Percentiles rank a stretch among this genome's conserved stretches.
phyloP scores from a whole-genome alignment of 2,888 invertebrate species.

The Drosophila emarginata region DNA sequence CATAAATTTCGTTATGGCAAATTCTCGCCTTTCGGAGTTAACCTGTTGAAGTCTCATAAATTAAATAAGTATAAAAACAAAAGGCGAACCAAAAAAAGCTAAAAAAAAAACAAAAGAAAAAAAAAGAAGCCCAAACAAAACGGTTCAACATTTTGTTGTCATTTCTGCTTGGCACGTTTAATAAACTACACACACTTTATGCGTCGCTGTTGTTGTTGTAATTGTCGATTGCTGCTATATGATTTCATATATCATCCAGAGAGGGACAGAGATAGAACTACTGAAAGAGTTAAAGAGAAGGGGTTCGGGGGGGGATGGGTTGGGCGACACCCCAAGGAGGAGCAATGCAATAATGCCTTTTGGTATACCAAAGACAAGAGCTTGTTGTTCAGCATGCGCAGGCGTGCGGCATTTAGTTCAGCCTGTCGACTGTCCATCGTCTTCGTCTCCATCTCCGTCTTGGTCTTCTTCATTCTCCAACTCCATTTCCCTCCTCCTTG shows the following conservation, averaged over 20 bases:
- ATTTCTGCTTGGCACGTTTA: slow-evolving; percentile 61
- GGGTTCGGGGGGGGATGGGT: background rate
- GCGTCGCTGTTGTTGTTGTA: slow-evolving; percentile 35
- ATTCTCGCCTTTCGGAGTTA: slow-evolving; percentile 15
- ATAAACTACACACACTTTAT: slow-evolving; percentile 70
- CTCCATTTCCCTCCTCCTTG: background rate
- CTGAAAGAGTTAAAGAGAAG: background rate
- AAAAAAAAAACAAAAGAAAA: background rate
- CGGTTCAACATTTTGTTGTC: slow-evolving; percentile 58
- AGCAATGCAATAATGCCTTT: slow-evolving; percentile 18
- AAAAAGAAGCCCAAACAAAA: slow-evolving; percentile 31
- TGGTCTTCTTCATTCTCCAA: background rate
- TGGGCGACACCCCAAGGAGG: slow-evolving; percentile 27
- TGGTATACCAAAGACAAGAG: background rate
- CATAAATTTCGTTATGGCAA: slow-evolving; percentile 16
- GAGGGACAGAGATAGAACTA: background rate
- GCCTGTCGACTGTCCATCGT: slow-evolving; percentile 61
- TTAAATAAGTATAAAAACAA: slow-evolving; percentile 12
- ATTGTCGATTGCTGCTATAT: slow-evolving; percentile 72
- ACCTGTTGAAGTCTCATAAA: slow-evolving; percentile 16
- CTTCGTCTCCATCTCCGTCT: background rate
- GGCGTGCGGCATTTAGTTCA: slow-evolving; percentile 78
- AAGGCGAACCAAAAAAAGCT: background rate
- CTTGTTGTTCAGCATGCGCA: slow-evolving; percentile 74
- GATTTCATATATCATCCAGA: slow-evolving; percentile 77